Conservation (phyloP, 2,113 vertebrate species). For the Malaclemys terrapin region DNA sequence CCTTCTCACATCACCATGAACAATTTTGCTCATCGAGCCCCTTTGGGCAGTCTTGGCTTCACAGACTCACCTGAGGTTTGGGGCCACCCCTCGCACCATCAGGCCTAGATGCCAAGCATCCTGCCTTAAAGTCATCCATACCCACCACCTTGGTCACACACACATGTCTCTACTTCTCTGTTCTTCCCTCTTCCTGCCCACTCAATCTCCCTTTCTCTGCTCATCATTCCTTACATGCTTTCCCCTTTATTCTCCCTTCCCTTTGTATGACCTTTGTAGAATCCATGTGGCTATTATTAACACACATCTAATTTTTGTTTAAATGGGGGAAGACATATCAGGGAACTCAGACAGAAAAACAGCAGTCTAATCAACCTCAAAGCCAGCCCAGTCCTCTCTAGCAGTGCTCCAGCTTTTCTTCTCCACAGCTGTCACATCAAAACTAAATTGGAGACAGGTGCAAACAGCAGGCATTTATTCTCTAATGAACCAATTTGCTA, state of each 20-base stretch:
- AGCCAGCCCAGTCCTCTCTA: neutral
- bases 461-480: slow-evolving; percentile 68
- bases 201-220: neutral
- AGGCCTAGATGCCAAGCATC: neutral
- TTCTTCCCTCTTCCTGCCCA: neutral
- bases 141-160: neutral
- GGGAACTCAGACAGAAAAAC: neutral
- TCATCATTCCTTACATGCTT: neutral
- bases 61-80: neutral
- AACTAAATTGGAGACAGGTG: slow-evolving; percentile 68
- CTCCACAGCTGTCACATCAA: neutral
- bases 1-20: neutral
- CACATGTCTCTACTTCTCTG: neutral
- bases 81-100: neutral
- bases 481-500: slow-evolving; percentile 68
- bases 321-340: neutral
- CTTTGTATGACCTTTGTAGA: neutral
- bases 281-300: neutral
- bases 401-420: slow-evolving; percentile 33
- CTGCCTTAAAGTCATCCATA: neutral
- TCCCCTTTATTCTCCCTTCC: neutral
- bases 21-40: neutral
- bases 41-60: neutral
- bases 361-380: neutral
- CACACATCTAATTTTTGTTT: neutral